Conservation (phyloP, 2,888 invertebrate species). For the Trachelus tabidus region DNA sequence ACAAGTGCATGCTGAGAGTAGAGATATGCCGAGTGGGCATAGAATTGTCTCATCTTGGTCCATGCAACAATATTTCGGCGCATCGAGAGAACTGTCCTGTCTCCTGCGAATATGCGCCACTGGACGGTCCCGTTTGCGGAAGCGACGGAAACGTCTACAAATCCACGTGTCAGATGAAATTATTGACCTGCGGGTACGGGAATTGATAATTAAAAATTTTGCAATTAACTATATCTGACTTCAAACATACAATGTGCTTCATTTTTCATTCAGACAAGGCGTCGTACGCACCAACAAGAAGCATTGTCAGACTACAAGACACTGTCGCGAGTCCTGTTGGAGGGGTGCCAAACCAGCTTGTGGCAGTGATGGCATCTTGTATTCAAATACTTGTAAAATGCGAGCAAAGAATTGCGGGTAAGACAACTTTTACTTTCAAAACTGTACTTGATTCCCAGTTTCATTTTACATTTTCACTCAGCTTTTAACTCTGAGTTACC, state of each 20-base stretch:
- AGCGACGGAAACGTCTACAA: constrained; percentile 93
- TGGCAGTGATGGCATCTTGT: constrained; percentile 89
- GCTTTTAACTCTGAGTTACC: background rate
- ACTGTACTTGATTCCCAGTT: background rate
- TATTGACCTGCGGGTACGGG: constrained; percentile 85
- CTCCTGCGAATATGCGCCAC: constrained; percentile 85
- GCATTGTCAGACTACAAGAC: constrained; percentile 90
- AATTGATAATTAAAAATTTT: background rate
- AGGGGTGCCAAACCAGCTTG: constrained; percentile 89
- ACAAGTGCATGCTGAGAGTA: constrained; percentile 73
- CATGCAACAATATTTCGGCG: constrained; percentile 79
- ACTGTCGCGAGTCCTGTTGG: constrained; percentile 93
- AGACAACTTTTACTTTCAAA: constrained; percentile 24
- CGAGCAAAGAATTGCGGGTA: constrained; percentile 93
- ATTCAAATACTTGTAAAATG: constrained; percentile 91
- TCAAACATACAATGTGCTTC: background rate
- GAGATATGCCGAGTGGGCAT: constrained; percentile 71
- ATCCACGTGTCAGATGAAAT: constrained; percentile 93
- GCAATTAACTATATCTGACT: background rate
- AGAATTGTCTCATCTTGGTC: constrained; percentile 72
- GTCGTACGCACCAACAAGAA: constrained; percentile 89
- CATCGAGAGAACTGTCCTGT: constrained; percentile 91
- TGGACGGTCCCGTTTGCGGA: constrained; percentile 91
- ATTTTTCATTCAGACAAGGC: constrained; percentile 73
- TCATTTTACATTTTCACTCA: background rate